Percentiles rank a stretch among this genome's conserved stretches.
These are phyloP conservation scores for Cerceris ruficornis DNA, from an alignment of 2,888 invertebrate genomes.

Conservation along the genomic window DNA sequence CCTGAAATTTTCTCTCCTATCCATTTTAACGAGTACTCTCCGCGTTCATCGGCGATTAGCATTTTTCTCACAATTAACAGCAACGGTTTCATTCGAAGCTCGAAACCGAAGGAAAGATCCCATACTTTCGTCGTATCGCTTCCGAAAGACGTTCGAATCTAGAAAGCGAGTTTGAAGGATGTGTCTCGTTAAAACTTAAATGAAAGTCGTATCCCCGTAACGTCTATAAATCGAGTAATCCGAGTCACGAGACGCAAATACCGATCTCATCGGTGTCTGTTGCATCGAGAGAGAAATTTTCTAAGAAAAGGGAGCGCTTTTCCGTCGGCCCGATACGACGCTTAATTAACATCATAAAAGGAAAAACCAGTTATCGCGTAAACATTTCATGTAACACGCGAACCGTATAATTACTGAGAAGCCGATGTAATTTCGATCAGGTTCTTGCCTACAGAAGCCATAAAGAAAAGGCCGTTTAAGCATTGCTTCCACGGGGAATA, in stretches of 20 bases:
- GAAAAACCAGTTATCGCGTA: background rate
- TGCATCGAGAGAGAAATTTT: constrained; percentile 13
- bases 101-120: constrained; percentile 22
- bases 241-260: too few relatives aligned
- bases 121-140: constrained; percentile 42
- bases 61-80: constrained; percentile 36
- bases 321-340: background rate
- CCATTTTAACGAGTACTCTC: constrained; percentile 10
- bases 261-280: background rate
- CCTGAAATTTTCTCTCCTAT: constrained; percentile 9
- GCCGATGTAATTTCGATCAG: background rate
- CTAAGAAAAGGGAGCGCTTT: background rate
- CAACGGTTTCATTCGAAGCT: constrained; percentile 17
- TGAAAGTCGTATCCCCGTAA: constrained; percentile 14
- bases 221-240: background rate
- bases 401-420: background rate
- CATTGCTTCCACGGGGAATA: background rate
- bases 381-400: background rate
- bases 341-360: background rate
- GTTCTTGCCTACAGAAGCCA: background rate
- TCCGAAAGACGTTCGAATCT: constrained; percentile 27
- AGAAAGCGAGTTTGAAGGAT: constrained; percentile 41
- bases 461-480: background rate
- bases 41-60: constrained; percentile 47
- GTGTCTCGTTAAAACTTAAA: constrained; percentile 5